Conservation (phyloP, 2,113 vertebrate species). For the Porphyrio hochstetteri region DNA sequence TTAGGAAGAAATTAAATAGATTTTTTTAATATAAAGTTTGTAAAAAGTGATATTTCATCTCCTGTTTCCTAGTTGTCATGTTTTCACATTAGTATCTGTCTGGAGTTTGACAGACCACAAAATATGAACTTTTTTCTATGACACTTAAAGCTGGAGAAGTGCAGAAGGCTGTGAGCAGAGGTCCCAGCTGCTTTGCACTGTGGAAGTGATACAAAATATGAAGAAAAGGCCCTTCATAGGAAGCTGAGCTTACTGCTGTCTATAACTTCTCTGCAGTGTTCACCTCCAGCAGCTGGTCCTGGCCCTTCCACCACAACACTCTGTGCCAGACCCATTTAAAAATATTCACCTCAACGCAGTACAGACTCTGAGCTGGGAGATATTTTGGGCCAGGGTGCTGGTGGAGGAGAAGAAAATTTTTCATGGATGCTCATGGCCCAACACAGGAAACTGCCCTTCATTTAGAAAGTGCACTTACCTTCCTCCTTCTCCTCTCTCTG, state of each 20-base stretch:
- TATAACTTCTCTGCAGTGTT: not conserved
- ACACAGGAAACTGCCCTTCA: not conserved
- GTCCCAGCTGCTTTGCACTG: not conserved
- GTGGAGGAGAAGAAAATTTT: not conserved
- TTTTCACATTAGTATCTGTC: not conserved
- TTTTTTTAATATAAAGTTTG: not conserved
- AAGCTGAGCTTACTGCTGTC: not conserved
- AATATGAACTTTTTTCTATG: not conserved
- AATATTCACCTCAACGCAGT: rapidly evolving
- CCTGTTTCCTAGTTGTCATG: not conserved
- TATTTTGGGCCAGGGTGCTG: not conserved
- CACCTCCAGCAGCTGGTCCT: not conserved
- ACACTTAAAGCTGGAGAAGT: not conserved
- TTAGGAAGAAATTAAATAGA: not conserved
- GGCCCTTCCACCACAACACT: not conserved
- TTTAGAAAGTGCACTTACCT: not conserved
- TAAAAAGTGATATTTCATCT: not conserved
- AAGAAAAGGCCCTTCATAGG: not conserved
- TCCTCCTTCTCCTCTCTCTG: not conserved
- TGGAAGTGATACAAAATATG: not conserved
- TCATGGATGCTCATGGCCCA: not conserved
- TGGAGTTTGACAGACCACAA: slow-evolving; percentile 1
- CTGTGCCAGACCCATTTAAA: not conserved
- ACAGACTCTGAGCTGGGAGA: not conserved
- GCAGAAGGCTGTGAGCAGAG: not conserved